Percentiles rank a stretch among this genome's conserved stretches.
Conservation (phyloP, 2,113 vertebrate genomes). For the Hippolais icterina region DNA sequence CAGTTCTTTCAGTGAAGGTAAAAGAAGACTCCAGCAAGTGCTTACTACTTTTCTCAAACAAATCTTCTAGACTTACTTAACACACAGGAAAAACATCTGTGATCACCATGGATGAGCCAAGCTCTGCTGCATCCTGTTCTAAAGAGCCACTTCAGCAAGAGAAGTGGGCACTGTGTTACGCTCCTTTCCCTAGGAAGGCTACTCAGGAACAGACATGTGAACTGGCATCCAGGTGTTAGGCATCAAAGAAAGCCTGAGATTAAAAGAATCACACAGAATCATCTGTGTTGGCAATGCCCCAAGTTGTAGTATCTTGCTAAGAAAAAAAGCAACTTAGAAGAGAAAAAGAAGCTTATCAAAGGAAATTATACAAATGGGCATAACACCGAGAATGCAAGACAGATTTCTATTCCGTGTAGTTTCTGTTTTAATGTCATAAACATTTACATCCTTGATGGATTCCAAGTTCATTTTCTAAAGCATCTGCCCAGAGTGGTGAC, state of each 20-base stretch:
- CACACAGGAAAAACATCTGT: not conserved
- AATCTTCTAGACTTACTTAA: not conserved
- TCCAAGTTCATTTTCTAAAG: not conserved
- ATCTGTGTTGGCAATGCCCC: not conserved
- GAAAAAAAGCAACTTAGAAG: not conserved
- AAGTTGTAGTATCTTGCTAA: not conserved
- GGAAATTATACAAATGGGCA: not conserved
- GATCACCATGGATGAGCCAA: not conserved
- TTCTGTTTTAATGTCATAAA: not conserved
- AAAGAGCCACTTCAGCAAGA: not conserved
- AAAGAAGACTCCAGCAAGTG: not conserved
- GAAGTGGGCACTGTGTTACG: accelerated
- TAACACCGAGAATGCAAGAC: not conserved
- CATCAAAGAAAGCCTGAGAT: not conserved
- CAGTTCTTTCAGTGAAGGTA: not conserved
- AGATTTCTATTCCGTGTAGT: not conserved
- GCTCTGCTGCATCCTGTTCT: not conserved
- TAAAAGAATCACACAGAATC: not conserved
- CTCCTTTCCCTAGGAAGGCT: not conserved
- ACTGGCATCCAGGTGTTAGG: not conserved
- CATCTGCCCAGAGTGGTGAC: not conserved
- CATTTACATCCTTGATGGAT: not conserved
- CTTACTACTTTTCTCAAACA: not conserved
- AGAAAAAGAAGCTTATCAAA: not conserved
- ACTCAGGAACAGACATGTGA: not conserved